These are phyloP conservation scores for Engystomops pustulosus DNA, from an alignment of 2,113 vertebrate genomes.

Conservation along the genomic window DNA sequence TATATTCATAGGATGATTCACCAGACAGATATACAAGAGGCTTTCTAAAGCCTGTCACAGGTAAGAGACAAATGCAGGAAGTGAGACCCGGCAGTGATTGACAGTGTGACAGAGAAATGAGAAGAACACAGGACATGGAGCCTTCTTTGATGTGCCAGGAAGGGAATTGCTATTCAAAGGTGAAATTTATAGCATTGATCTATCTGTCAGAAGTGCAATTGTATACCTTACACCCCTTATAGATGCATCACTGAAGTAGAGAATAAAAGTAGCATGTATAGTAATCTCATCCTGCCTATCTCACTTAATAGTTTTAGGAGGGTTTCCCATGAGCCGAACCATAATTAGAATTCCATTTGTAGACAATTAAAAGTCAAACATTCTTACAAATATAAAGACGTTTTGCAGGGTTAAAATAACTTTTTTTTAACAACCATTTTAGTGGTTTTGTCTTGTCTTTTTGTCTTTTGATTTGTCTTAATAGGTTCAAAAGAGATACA, in stretches of 20 bases:
- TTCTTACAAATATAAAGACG: too few relatives aligned
- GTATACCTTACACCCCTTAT: neutral
- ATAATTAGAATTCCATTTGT: too few relatives aligned
- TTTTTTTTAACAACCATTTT: too few relatives aligned
- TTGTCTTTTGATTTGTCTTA: too few relatives aligned
- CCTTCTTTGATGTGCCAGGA: neutral
- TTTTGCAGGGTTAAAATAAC: too few relatives aligned
- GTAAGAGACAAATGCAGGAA: neutral
- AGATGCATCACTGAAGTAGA: neutral
- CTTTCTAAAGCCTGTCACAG: neutral
- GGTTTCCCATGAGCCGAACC: too few relatives aligned
- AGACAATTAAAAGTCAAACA: too few relatives aligned
- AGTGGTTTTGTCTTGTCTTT: too few relatives aligned
- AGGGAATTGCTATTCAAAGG: too few relatives aligned
- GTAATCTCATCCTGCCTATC: too few relatives aligned
- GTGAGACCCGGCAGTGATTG: neutral
- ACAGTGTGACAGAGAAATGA: neutral
- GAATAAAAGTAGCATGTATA: neutral
- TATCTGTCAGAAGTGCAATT: neutral
- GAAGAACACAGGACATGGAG: neutral
- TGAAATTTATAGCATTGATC: neutral
- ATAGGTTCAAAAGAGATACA: too few relatives aligned
- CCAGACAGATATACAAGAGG: neutral
- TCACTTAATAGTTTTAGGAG: too few relatives aligned
- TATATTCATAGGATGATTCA: neutral